Conservation (phyloP, 2,888 invertebrate genomes). For the Pandemis cinnamomeana region DNA sequence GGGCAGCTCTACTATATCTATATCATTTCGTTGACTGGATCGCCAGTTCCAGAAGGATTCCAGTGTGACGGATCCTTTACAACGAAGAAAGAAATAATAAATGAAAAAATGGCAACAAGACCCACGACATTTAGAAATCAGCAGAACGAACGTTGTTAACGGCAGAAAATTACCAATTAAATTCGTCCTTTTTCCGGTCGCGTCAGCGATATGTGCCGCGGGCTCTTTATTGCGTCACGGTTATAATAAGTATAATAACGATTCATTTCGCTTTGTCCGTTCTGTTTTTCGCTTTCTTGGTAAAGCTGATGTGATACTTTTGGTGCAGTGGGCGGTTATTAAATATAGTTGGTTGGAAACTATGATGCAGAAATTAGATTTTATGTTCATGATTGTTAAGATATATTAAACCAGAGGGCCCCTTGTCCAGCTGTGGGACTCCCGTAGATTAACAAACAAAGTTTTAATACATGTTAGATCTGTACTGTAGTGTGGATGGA, state of each 20-base stretch:
- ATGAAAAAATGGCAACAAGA: neutral
- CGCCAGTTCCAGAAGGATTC: too few relatives aligned
- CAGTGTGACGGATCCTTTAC: too few relatives aligned
- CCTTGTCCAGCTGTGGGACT: too few relatives aligned
- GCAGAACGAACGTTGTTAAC: neutral
- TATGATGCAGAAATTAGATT: too few relatives aligned
- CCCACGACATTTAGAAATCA: constrained; percentile 6
- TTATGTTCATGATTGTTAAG: too few relatives aligned
- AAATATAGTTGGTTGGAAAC: constrained; percentile 8
- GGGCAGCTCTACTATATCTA: too few relatives aligned
- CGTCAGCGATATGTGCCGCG: constrained; percentile 43
- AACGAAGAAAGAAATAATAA: neutral
- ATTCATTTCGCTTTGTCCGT: constrained; percentile 49
- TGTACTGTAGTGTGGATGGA: too few relatives aligned
- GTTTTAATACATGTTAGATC: too few relatives aligned
- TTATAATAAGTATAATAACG: constrained; percentile 64
- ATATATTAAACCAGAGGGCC: too few relatives aligned
- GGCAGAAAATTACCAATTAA: constrained; percentile 39
- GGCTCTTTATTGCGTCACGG: constrained; percentile 60
- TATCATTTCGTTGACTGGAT: too few relatives aligned
- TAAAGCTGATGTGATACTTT: constrained; percentile 35
- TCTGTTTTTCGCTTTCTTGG: constrained; percentile 29
- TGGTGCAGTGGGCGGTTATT: neutral
- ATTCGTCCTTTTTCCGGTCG: constrained; percentile 16
- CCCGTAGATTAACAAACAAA: too few relatives aligned